Conservation (phyloP, 2,113 vertebrate genomes). For the Chrysemys picta region DNA sequence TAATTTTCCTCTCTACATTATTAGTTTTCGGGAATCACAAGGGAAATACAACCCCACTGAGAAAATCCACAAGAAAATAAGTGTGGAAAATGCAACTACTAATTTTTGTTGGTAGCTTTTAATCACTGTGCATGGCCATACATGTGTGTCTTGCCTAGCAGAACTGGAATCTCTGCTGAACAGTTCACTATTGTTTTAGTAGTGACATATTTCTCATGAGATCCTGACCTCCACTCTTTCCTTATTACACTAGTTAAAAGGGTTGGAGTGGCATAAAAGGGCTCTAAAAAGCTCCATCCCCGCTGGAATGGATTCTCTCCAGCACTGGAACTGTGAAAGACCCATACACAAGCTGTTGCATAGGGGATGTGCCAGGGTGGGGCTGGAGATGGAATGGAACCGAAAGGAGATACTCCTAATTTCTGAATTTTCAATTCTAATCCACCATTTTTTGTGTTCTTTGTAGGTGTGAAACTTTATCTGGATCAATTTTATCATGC, state of each 20-base stretch:
- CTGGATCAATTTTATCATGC: background rate
- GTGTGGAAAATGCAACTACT: background rate
- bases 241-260: background rate
- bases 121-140: background rate
- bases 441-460: background rate
- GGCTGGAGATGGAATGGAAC: background rate
- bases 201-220: background rate
- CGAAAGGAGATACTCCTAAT: background rate
- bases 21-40: background rate
- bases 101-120: background rate
- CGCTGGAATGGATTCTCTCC: accelerated
- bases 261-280: background rate
- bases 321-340: background rate
- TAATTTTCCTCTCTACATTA: background rate
- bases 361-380: background rate
- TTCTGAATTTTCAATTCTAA: background rate
- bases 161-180: background rate
- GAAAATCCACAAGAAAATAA: background rate
- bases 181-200: background rate
- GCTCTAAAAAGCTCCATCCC: background rate
- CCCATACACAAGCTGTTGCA: accelerated
- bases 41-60: background rate
- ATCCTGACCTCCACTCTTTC: background rate
- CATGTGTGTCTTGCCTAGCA: background rate
- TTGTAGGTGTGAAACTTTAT: background rate